Evolutionary conservation across 2,888 invertebrate species (phyloP).

Genomic region (Thereva nobilitata): DNA sequence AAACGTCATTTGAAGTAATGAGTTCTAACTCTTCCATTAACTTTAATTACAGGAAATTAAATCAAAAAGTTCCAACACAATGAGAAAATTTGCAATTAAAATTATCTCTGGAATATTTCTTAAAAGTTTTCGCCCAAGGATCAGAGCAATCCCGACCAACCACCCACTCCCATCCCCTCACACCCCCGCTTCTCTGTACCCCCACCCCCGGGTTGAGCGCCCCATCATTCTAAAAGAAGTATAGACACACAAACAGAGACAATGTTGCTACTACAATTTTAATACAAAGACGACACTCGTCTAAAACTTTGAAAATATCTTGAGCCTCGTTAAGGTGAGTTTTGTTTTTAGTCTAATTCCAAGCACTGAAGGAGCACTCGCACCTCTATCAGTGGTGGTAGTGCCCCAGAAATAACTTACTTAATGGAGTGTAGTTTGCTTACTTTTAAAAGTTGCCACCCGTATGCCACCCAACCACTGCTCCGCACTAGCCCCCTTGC

Average conservation of each 20-base stretch:
- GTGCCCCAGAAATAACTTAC: conserved; percentile 22
- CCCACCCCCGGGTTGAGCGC: no score
- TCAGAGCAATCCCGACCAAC: neutral
- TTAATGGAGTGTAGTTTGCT: conserved; percentile 30
- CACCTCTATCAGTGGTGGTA: conserved; percentile 2
- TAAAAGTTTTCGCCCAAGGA: conserved; percentile 21
- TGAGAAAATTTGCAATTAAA: conserved; percentile 35
- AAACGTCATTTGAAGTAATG: conserved; percentile 16
- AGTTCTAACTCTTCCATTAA: conserved; percentile 32
- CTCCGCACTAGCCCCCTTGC: no score
- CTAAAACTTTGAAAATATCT: no score
- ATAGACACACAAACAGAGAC: no score
- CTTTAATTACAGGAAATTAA: conserved; percentile 36
- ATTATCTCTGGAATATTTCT: conserved; percentile 26
- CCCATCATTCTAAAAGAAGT: no score
- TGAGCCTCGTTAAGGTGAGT: neutral
- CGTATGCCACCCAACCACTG: no score
- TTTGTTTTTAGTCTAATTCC: conserved; percentile 8
- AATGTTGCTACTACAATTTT: no score
- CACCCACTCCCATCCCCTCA: neutral
- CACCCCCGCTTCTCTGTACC: no score
- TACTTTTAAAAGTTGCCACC: conserved; percentile 23
- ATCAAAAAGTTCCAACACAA: conserved; percentile 32
- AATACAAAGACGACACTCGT: no score
- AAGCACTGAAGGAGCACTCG: neutral